Percentiles rank a stretch among this genome's conserved stretches.
Evolutionary conservation across 2,888 invertebrate genomes (phyloP).

Genomic region (Saturnia japonica): DNA sequence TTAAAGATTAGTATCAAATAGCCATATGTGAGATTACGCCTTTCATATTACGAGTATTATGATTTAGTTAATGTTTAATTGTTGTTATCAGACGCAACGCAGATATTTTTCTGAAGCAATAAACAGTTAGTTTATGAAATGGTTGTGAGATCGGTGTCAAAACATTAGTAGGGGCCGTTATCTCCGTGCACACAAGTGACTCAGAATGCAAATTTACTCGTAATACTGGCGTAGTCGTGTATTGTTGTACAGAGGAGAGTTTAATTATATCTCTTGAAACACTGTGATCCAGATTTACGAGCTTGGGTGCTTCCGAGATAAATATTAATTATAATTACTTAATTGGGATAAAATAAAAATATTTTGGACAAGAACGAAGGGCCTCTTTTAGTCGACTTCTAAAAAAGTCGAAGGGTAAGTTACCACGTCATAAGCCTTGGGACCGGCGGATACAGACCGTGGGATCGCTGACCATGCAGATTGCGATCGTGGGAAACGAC

Average conservation of each 20-base stretch:
- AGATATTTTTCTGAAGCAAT: background rate
- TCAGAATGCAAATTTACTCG: conserved; percentile 22
- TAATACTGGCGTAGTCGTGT: conserved; percentile 21
- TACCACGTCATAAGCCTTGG: too few relatives aligned
- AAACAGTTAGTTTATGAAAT: background rate
- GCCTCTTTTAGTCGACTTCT: too few relatives aligned
- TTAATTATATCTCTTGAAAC: conserved; percentile 20
- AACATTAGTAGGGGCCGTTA: conserved; percentile 13
- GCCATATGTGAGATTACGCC: background rate
- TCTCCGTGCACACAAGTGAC: conserved; percentile 22
- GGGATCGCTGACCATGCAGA: too few relatives aligned
- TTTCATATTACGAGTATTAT: background rate
- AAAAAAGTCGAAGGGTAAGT: too few relatives aligned
- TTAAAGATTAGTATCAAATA: background rate
- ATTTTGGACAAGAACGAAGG: too few relatives aligned
- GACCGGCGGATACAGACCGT: too few relatives aligned
- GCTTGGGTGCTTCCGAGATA: background rate
- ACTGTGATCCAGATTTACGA: conserved; percentile 6
- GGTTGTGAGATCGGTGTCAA: background rate
- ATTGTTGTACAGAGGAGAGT: conserved; percentile 17
- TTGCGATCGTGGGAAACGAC: too few relatives aligned
- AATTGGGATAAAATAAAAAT: too few relatives aligned
- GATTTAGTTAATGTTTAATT: background rate
- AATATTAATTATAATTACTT: background rate
- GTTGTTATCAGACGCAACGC: background rate